Evolutionary conservation across 2,797 vertebrate genomes (phyloP).

Genomic region (Arnoldichthys spilopterus): DNA sequence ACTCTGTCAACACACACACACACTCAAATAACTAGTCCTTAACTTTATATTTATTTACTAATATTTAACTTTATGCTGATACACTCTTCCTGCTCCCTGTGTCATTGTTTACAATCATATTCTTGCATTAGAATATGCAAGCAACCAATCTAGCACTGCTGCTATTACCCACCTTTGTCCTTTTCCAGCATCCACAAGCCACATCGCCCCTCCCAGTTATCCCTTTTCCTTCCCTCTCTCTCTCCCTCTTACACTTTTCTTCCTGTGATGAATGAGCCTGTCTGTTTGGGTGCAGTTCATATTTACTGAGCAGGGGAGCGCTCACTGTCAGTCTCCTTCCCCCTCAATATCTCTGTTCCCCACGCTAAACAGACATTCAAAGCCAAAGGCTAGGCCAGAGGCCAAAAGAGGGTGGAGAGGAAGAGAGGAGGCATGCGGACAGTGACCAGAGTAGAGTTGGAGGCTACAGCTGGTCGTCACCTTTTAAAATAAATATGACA

Average conservation of each 20-base stretch:
- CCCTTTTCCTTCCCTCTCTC: constrained; percentile 47
- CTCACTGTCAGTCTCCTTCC: constrained; percentile 81
- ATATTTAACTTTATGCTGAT: too few relatives aligned
- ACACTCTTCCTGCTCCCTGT: too few relatives aligned
- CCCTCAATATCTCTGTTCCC: constrained; percentile 83
- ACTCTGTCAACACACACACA: too few relatives aligned
- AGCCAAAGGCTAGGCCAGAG: constrained; percentile 77
- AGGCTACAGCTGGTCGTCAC: constrained; percentile 27
- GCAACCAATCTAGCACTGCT: too few relatives aligned
- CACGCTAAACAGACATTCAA: constrained; percentile 79
- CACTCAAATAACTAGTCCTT: too few relatives aligned
- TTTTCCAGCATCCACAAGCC: constrained; percentile 35
- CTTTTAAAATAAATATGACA: not conserved
- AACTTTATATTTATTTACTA: too few relatives aligned
- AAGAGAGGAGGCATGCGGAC: constrained; percentile 23
- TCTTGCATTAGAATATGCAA: too few relatives aligned
- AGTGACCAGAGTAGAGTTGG: constrained; percentile 2
- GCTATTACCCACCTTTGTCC: constrained; percentile 32
- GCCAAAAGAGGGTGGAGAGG: constrained; percentile 58
- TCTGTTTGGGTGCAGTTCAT: constrained; percentile 83
- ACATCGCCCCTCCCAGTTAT: constrained; percentile 47
- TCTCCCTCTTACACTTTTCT: constrained; percentile 65
- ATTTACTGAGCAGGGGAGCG: constrained; percentile 85
- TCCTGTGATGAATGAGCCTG: constrained; percentile 84
- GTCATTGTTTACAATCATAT: too few relatives aligned